Evolutionary conservation across 2,113 vertebrate species (phyloP).

Genomic region (Mesocricetus auratus): DNA sequence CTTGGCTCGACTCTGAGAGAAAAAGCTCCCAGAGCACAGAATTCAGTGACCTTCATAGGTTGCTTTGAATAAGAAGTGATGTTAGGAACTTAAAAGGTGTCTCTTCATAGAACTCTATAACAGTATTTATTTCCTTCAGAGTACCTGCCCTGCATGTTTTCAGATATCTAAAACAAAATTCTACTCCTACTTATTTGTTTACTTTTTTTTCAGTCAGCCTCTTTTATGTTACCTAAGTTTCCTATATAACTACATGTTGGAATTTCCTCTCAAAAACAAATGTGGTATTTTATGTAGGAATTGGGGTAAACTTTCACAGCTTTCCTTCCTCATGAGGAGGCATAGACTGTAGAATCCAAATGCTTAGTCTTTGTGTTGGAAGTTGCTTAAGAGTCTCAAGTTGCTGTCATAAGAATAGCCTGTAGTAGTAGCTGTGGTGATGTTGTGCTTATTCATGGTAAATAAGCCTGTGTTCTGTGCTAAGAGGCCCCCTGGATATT

Average conservation of each 20-base stretch:
- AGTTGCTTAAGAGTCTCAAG: not conserved
- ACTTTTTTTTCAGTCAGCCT: not conserved
- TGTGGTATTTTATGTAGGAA: conserved; percentile 29
- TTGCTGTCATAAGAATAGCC: not conserved
- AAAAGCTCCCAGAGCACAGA: not conserved
- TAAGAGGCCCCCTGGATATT: not conserved
- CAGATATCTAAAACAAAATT: conserved; percentile 54
- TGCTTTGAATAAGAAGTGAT: conserved; percentile 40
- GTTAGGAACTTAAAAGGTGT: conserved; percentile 24
- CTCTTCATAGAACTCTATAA: conserved; percentile 32
- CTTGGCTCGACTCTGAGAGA: not conserved
- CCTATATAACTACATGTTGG: not conserved
- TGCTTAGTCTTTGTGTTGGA: not conserved
- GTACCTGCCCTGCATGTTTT: conserved; percentile 33
- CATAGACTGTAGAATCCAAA: conserved; percentile 11
- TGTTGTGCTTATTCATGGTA: not conserved
- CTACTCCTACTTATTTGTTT: not conserved
- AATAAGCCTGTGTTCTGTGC: not conserved
- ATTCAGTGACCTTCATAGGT: conserved; percentile 14
- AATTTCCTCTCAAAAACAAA: conserved; percentile 34
- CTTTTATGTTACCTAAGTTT: conserved; percentile 55
- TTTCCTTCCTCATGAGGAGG: not conserved
- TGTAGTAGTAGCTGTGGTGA: not conserved
- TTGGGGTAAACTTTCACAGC: not conserved
- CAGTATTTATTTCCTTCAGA: conserved; percentile 25